Evolutionary conservation across 2,113 vertebrate species (phyloP).

Genomic region (Thryonomys swinderianus): DNA sequence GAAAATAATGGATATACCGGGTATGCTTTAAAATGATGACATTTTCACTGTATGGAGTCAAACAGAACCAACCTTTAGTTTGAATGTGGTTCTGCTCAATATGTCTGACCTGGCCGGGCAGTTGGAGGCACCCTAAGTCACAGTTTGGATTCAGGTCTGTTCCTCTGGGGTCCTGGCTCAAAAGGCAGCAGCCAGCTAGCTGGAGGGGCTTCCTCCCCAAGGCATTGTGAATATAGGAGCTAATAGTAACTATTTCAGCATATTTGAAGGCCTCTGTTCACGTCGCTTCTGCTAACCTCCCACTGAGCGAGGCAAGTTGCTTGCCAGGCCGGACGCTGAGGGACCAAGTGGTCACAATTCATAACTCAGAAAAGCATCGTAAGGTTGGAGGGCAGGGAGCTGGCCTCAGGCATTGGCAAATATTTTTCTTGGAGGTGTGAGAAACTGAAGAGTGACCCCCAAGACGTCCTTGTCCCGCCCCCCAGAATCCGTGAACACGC

Average conservation of each 20-base stretch:
- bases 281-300: not conserved
- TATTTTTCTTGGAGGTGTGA: not conserved
- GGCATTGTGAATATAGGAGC: not conserved
- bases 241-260: not conserved
- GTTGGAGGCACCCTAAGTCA: accelerated
- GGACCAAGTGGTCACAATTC: not conserved
- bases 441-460: not conserved
- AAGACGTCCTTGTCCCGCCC: not conserved
- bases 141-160: not conserved
- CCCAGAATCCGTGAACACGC: not conserved
- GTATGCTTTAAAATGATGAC: not conserved
- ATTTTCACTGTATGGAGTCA: not conserved
- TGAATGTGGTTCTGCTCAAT: not conserved
- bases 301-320: not conserved
- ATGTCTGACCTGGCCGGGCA: not conserved
- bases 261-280: not conserved
- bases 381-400: not conserved
- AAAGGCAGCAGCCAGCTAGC: not conserved
- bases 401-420: not conserved
- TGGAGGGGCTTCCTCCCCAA: not conserved
- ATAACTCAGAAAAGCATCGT: not conserved
- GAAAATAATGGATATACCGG: not conserved
- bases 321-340: not conserved
- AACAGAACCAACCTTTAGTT: not conserved
- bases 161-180: not conserved